Percentiles rank a stretch among this genome's conserved stretches.
Evolutionary conservation across 1,140 invertebrate genomes (phyloP).

Genomic region (Megalopta genalis): DNA sequence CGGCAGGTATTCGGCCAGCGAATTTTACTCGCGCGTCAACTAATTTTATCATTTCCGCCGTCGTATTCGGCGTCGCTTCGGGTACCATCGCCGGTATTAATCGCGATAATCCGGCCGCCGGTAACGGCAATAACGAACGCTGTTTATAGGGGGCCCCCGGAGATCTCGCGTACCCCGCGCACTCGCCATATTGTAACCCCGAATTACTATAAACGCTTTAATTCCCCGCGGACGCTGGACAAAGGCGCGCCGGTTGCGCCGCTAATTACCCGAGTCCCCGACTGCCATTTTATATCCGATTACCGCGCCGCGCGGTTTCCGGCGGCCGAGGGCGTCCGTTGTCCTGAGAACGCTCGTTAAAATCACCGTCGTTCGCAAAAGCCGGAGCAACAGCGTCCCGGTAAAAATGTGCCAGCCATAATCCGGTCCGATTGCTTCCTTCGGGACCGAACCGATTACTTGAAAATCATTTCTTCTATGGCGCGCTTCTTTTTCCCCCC

Average conservation of each 20-base stretch:
- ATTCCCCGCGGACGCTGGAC: slow-evolving; percentile 29
- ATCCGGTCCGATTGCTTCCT: slow-evolving; percentile 13
- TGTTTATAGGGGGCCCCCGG: slow-evolving; percentile 34
- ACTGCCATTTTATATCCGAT: slow-evolving; percentile 52
- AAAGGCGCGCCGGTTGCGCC: slow-evolving; percentile 8
- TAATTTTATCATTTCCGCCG: slow-evolving; percentile 39
- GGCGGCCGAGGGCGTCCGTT: too few species aligned
- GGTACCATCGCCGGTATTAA: slow-evolving; percentile 14
- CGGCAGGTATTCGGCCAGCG: not conserved
- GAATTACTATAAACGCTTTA: slow-evolving; percentile 62
- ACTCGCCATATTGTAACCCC: slow-evolving; percentile 56
- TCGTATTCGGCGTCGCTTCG: slow-evolving; percentile 23
- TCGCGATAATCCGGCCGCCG: slow-evolving; percentile 43
- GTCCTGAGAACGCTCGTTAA: not conserved
- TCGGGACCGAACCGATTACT: too few species aligned
- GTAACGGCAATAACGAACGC: slow-evolving; percentile 39
- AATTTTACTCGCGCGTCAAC: slow-evolving; percentile 37
- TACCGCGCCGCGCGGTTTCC: slow-evolving; percentile 19
- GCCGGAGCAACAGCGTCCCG: slow-evolving; percentile 10
- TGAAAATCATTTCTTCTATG: too few species aligned
- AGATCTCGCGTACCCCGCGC: slow-evolving; percentile 1
- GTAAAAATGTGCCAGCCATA: slow-evolving; percentile 37
- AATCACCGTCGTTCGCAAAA: slow-evolving; percentile 31
- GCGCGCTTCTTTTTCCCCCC: too few species aligned
- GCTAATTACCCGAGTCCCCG: slow-evolving; percentile 25